Conservation (phyloP, 2,113 vertebrate genomes). For the Zosterops hypoxanthus region DNA sequence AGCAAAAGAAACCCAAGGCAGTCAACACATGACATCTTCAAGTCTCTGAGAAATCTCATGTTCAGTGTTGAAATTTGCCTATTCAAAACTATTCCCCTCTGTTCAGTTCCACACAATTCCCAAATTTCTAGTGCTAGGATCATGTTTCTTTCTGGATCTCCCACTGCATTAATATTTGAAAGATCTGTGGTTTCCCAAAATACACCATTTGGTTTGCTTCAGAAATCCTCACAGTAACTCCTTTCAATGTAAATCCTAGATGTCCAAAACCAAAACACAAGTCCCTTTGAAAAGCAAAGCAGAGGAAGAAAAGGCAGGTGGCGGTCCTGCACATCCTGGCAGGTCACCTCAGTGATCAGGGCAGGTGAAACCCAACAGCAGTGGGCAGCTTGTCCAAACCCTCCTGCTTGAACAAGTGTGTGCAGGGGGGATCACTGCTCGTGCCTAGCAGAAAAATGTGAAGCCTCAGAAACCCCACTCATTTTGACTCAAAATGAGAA, state of each 20-base stretch:
- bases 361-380: background rate
- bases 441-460: background rate
- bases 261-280: background rate
- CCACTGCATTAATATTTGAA: background rate
- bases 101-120: background rate
- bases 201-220: background rate
- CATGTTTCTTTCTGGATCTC: background rate
- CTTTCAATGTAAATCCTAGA: background rate
- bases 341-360: rapidly evolving
- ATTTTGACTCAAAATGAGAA: background rate
- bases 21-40: background rate
- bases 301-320: background rate
- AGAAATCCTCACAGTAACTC: background rate
- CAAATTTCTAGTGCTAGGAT: background rate
- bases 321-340: background rate
- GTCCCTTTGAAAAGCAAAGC: background rate
- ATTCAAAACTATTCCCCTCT: background rate
- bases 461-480: background rate
- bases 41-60: background rate
- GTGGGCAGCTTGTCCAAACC: background rate
- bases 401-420: background rate
- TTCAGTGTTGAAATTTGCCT: background rate
- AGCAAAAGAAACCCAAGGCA: background rate
- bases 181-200: slow-evolving; percentile 21
- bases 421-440: background rate